Percentiles rank a stretch among this genome's conserved stretches.
Evolutionary conservation across 2,113 vertebrate species (phyloP).

Genomic region (Psittacula cyanocephala): DNA sequence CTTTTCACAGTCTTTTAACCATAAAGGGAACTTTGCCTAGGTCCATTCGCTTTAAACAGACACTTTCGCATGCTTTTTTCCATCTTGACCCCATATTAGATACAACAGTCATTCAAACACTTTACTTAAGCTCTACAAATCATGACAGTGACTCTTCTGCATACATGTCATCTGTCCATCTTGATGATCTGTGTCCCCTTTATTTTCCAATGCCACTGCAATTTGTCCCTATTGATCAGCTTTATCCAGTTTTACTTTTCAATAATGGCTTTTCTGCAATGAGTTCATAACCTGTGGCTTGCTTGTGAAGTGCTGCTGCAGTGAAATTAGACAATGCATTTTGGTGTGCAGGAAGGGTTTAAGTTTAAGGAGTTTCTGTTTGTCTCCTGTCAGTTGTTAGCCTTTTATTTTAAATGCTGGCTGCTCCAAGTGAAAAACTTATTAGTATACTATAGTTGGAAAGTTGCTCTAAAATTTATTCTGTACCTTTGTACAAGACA

Average conservation of each 20-base stretch:
- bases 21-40: not conserved
- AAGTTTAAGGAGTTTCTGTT: not conserved
- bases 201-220: not conserved
- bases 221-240: not conserved
- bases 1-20: not conserved
- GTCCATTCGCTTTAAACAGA: not conserved
- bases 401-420: not conserved
- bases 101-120: not conserved
- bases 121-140: not conserved
- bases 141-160: not conserved
- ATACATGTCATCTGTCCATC: not conserved
- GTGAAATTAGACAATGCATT: not conserved
- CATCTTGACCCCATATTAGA: not conserved
- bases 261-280: not conserved
- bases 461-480: not conserved
- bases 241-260: not conserved
- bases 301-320: not conserved
- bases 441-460: not conserved
- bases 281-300: not conserved
- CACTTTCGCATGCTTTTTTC: not conserved
- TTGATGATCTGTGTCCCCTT: not conserved
- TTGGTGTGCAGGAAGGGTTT: not conserved
- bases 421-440: not conserved
- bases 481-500: not conserved
- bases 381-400: not conserved